Conservation (phyloP, 2,113 vertebrate genomes). For the Callipepla californica region DNA sequence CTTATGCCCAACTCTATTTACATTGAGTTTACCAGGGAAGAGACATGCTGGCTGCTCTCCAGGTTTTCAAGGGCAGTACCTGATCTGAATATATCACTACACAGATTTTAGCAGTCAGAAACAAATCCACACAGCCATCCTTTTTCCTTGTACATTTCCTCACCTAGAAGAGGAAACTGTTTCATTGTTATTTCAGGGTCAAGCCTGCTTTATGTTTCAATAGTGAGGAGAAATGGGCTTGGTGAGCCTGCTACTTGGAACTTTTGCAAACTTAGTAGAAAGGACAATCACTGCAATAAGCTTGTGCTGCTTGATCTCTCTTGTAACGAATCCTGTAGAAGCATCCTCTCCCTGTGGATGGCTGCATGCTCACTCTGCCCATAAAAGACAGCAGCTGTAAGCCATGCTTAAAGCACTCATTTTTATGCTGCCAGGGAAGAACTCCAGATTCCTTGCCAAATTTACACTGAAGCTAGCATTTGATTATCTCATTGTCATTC, state of each 20-base stretch:
- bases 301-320: not conserved
- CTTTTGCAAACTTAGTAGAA: not conserved
- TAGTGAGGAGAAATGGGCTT: not conserved
- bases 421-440: not conserved
- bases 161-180: not conserved
- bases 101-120: not conserved
- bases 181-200: not conserved
- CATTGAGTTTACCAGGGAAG: not conserved
- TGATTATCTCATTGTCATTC: not conserved
- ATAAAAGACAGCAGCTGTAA: not conserved
- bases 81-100: not conserved
- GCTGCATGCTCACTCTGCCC: not conserved
- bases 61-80: slow-evolving; percentile 24
- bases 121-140: not conserved
- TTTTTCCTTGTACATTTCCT: not conserved
- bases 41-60: not conserved
- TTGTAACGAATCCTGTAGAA: not conserved
- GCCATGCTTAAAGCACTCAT: not conserved
- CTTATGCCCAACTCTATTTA: not conserved
- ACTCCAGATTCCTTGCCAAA: not conserved
- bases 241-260: not conserved
- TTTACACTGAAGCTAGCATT: not conserved
- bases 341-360: not conserved
- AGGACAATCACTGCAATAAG: not conserved
- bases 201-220: not conserved